Conservation (phyloP, 2,797 vertebrate genomes). For the Esox masquinongy region DNA sequence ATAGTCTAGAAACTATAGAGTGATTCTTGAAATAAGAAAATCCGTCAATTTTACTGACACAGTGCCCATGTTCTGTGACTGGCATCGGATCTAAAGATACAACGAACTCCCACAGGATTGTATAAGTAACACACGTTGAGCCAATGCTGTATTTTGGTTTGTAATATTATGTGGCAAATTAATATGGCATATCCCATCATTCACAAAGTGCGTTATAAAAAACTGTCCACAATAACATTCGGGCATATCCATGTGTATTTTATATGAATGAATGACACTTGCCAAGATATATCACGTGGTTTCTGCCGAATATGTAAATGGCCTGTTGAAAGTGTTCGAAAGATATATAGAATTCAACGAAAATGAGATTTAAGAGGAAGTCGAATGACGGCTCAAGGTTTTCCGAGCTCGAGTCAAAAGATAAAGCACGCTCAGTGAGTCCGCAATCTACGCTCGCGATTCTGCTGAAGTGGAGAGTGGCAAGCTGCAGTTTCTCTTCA, state of each 20-base stretch:
- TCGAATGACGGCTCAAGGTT: background rate
- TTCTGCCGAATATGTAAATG: too few relatives aligned
- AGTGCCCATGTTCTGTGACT: too few relatives aligned
- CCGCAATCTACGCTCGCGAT: background rate
- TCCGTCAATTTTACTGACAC: too few relatives aligned
- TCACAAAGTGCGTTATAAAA: background rate
- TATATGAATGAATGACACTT: background rate
- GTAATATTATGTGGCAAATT: background rate
- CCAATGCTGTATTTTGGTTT: background rate
- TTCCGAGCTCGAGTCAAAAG: background rate
- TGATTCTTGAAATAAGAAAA: too few relatives aligned
- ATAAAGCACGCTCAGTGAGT: background rate
- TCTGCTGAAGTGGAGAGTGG: background rate
- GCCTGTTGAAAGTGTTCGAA: too few relatives aligned
- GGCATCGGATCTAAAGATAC: too few relatives aligned
- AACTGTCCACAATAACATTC: background rate
- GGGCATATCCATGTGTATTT: background rate
- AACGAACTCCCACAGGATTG: too few relatives aligned
- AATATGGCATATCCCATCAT: too few relatives aligned
- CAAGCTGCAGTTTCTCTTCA: background rate
- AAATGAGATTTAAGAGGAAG: conserved; percentile 7
- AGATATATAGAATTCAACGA: background rate
- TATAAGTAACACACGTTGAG: too few relatives aligned
- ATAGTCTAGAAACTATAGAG: too few relatives aligned
- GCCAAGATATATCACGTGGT: background rate